Percentiles rank a stretch among this genome's conserved stretches.
Evolutionary conservation across 2,888 invertebrate genomes (phyloP).

Genomic region (Lepeophtheirus nordmannii): DNA sequence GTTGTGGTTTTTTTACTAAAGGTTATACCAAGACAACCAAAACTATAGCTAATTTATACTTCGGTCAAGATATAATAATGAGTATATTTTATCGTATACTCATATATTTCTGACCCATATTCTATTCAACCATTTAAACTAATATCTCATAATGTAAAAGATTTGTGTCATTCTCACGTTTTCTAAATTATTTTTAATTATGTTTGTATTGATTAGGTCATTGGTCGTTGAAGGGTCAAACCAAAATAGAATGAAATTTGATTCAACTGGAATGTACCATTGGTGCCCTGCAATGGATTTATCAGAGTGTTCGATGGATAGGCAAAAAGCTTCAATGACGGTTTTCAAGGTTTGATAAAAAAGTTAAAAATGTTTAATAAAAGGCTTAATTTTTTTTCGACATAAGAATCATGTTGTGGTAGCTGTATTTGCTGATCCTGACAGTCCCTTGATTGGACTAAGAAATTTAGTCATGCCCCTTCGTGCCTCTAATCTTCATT

Average conservation of each 20-base stretch:
- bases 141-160: too few relatives aligned
- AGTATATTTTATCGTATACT: too few relatives aligned
- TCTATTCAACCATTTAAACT: too few relatives aligned
- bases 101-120: too few relatives aligned
- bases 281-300: conserved; percentile 13
- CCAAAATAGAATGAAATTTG: conserved; percentile 17
- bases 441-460: conserved; percentile 16
- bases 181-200: too few relatives aligned
- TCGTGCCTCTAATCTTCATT: conserved; percentile 19
- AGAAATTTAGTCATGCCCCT: conserved; percentile 21
- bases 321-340: conserved; percentile 15
- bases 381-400: neutral
- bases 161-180: too few relatives aligned
- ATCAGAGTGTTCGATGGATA: neutral
- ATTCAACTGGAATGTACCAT: conserved; percentile 21
- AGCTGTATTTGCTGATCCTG: conserved; percentile 14
- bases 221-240: neutral
- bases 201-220: too few relatives aligned
- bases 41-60: too few relatives aligned
- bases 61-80: too few relatives aligned
- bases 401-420: conserved; percentile 11
- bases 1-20: too few relatives aligned
- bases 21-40: too few relatives aligned
- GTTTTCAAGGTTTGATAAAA: conserved; percentile 2
- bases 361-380: neutral